These are phyloP conservation scores for Drosophila emarginata DNA, from an alignment of 2,888 invertebrate species.

Conservation along the genomic window DNA sequence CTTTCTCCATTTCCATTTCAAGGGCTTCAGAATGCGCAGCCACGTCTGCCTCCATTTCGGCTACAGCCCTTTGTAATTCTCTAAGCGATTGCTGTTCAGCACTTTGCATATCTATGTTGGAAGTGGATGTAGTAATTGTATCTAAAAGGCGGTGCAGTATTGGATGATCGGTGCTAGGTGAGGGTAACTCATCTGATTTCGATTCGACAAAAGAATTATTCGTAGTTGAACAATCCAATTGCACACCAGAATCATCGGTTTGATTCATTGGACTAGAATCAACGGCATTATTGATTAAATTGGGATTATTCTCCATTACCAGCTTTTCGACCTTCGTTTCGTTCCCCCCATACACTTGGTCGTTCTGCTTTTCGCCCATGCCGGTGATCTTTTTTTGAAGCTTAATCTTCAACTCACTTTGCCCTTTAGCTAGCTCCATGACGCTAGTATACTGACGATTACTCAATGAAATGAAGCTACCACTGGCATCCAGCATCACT, in stretches of 20 bases:
- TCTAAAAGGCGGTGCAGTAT: conserved; percentile 11
- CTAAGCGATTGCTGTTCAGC: conserved; percentile 53
- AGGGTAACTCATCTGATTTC: neutral
- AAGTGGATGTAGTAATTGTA: conserved; percentile 3
- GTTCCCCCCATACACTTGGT: neutral
- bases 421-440: neutral
- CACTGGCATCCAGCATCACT: conserved; percentile 18
- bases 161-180: conserved; percentile 4
- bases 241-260: conserved; percentile 49
- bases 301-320: neutral
- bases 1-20: conserved; percentile 20
- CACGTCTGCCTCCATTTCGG: conserved; percentile 67
- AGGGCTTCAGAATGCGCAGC: neutral
- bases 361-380: neutral
- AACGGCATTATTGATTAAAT: conserved; percentile 6
- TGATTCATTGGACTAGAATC: conserved; percentile 1
- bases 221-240: conserved; percentile 38
- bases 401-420: conserved; percentile 7
- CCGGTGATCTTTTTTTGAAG: neutral
- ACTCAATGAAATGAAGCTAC: conserved; percentile 3
- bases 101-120: conserved; percentile 24
- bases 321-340: neutral
- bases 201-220: conserved; percentile 16
- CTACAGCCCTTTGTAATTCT: conserved; percentile 61
- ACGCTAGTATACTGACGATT: conserved; percentile 44